Evolutionary conservation across 2,113 vertebrate genomes (phyloP).

Genomic region (Lipophrys pholis): DNA sequence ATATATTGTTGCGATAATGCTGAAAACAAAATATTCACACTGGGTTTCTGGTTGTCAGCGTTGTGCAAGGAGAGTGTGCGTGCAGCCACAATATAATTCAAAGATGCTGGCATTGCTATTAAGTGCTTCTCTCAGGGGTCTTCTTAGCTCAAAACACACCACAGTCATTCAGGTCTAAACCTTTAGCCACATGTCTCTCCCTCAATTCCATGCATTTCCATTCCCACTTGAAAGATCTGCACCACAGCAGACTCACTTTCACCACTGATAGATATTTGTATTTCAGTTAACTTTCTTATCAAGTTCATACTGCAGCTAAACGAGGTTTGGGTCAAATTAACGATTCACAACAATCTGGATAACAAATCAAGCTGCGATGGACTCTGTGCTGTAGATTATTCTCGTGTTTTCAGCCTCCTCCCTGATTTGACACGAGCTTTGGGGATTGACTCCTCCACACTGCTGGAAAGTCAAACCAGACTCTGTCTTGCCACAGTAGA

Average conservation of each 20-base stretch:
- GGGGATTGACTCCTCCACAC: slow-evolving; percentile 51
- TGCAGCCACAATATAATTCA: slow-evolving; percentile 45
- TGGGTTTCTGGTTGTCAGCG: slow-evolving; percentile 17
- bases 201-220: slow-evolving; percentile 20
- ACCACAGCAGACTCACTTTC: slow-evolving; percentile 19
- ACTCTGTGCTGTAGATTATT: slow-evolving; percentile 33
- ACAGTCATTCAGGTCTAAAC: slow-evolving; percentile 47
- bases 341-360: slow-evolving; percentile 29
- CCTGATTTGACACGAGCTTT: slow-evolving; percentile 65
- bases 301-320: slow-evolving; percentile 14
- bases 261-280: not conserved
- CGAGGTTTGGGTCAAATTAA: slow-evolving; percentile 7
- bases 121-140: slow-evolving; percentile 40
- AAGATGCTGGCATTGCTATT: slow-evolving; percentile 36
- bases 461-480: slow-evolving; percentile 41
- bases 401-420: slow-evolving; percentile 54
- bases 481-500: slow-evolving; percentile 30
- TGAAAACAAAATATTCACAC: slow-evolving; percentile 7
- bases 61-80: slow-evolving; percentile 19
- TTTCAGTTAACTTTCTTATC: slow-evolving; percentile 2
- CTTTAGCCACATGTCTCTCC: slow-evolving; percentile 52
- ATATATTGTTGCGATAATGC: too few relatives aligned
- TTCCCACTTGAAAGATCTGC: slow-evolving; percentile 26
- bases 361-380: slow-evolving; percentile 40
- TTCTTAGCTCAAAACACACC: slow-evolving; percentile 40